These are phyloP conservation scores for Pseudomyrmex concolor DNA, from an alignment of 1,140 invertebrate genomes.

Conservation along the genomic window DNA sequence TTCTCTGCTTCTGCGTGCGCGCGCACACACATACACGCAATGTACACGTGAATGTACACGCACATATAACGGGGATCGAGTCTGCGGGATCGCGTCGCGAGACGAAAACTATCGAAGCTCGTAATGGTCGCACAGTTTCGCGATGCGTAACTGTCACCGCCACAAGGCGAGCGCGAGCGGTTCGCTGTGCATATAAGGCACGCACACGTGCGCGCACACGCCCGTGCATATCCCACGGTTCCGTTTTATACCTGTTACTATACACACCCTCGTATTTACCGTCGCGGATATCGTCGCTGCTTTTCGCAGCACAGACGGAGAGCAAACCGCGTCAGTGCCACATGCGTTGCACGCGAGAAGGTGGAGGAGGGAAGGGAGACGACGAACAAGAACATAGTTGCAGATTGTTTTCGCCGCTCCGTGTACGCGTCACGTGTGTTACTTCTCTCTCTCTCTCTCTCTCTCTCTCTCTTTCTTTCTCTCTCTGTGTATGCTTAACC, in stretches of 20 bases:
- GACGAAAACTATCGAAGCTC: slow-evolving; percentile 48
- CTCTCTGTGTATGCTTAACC: background rate
- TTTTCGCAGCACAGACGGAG: background rate
- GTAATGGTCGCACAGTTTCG: slow-evolving; percentile 44
- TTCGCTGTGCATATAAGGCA: slow-evolving; percentile 9
- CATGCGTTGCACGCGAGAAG: background rate
- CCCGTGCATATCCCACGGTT: slow-evolving; percentile 22
- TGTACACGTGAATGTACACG: background rate
- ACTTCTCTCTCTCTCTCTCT: background rate
- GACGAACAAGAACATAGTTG: background rate
- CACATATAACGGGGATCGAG: background rate
- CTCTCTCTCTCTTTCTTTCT: no score
- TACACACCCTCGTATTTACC: slow-evolving; percentile 44
- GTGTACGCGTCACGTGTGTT: background rate
- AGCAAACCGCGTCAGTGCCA: background rate
- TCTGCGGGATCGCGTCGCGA: background rate
- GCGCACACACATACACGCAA: background rate
- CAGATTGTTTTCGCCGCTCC: slow-evolving; percentile 21
- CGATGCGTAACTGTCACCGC: slow-evolving; percentile 33
- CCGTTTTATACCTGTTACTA: slow-evolving; percentile 32
- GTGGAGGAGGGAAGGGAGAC: no score
- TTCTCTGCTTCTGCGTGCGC: background rate
- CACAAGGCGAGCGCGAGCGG: slow-evolving; percentile 2
- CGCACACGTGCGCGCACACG: background rate
- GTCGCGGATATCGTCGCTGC: background rate